phyloP scores from a whole-genome alignment of 2,888 invertebrate genomes.

The Heliconius ismenius region DNA sequence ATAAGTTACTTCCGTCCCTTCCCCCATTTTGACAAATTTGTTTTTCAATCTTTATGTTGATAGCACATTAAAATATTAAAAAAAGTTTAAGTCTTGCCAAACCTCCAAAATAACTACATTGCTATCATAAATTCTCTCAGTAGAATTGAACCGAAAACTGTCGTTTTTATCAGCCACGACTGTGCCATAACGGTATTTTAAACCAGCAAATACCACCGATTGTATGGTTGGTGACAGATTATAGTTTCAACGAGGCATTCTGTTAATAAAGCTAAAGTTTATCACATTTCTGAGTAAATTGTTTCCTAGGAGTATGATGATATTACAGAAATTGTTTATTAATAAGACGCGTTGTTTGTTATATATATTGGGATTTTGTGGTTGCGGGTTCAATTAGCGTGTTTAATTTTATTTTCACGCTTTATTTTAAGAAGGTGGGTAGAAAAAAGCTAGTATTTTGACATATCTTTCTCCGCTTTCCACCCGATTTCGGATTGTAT shows the following conservation, averaged over 20 bases:
- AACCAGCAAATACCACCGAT: neutral
- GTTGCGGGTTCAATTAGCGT: neutral
- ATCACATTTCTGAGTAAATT: constrained; percentile 22
- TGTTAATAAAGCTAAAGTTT: constrained; percentile 17
- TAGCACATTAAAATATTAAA: too few relatives aligned
- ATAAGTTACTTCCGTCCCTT: neutral
- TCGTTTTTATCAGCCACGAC: neutral
- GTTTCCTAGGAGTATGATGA: neutral
- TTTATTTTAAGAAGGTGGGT: neutral
- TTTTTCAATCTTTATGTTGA: too few relatives aligned
- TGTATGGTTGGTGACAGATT: neutral
- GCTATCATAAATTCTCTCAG: neutral
- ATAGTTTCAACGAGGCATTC: neutral
- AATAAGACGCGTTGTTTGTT: neutral
- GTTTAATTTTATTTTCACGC: neutral
- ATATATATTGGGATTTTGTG: constrained; percentile 7
- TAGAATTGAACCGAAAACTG: neutral
- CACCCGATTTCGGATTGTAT: too few relatives aligned
- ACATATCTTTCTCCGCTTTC: too few relatives aligned
- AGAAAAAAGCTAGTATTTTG: too few relatives aligned
- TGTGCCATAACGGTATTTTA: too few relatives aligned
- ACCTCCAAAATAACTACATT: neutral
- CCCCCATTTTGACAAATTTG: too few relatives aligned
- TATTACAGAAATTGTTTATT: constrained; percentile 17
- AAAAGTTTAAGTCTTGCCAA: too few relatives aligned